Base-by-base conservation (phyloP, 2,113 vertebrate species). In the Meles meles region DNA sequence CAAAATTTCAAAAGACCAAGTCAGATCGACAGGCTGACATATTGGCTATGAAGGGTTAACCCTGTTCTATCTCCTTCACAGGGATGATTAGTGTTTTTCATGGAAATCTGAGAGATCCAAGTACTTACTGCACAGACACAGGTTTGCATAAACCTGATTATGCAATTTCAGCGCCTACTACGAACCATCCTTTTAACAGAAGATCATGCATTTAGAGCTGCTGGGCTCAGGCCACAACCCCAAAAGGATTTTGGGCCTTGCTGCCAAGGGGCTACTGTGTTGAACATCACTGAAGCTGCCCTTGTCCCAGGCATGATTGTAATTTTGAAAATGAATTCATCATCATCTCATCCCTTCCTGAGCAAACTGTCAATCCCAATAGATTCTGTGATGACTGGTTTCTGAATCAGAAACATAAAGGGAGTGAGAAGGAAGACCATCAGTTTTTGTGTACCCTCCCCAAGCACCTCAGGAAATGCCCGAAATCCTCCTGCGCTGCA, bases 311-410 rank as follows among this genome's bases (percentile, higher is more conserved):
- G 49, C 47, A 57, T 57, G 88, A 83, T 76, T 96, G 3, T 71
- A 42, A 84, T 94, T 98, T 96, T 85, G 88, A 95, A 69, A 96
- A 93, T 44, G 84, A 96, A 76, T 79, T 95, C 4, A 31, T 72
- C 42, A 59, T 93, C 13, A 25, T 47, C 88, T 63, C 52, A 37
- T 63, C 65, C 10, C 7, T 88, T 88, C 69, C 71, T 57, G 69
- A 93, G 86, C 21, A 88, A 49, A 86, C 59, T 57, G 88, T 69
- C 67, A 63, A 34, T 55, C 77, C 69, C 76, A 39, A 57, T 0
- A 88, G 87, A 93, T 37, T 94, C 85, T 94, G 67, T 96, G 97
- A 97, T 93, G 88, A 97, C 92, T n/a, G 31, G 93, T 93, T 97
- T 97, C 67, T 65, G 83, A 94, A 77, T 95, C 93, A 47, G 86